A percentile compares a stretch with the other conserved stretches of the same genome.
These are phyloP conservation scores for Acheta domesticus DNA, from an alignment of 2,888 invertebrate genomes.

Conservation along the genomic window DNA sequence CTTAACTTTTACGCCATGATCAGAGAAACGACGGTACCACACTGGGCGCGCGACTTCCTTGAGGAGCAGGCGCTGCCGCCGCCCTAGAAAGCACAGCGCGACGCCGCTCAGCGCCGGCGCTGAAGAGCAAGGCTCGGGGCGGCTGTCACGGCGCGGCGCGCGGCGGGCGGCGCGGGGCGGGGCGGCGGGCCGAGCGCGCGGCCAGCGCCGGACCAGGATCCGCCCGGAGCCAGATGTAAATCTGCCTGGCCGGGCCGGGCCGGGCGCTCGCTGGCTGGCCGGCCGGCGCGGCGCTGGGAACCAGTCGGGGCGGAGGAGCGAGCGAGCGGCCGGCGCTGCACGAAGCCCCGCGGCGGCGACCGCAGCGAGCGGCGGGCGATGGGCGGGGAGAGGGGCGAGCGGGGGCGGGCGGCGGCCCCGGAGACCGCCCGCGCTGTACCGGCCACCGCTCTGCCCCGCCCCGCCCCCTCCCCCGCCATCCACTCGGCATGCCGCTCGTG, in stretches of 20 bases:
- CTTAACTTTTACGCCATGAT: too few species aligned
- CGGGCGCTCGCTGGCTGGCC: background rate
- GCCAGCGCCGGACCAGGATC: constrained; percentile 3
- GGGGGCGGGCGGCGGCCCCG: background rate
- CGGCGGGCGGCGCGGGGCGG: background rate
- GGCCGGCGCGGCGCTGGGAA: constrained; percentile 3
- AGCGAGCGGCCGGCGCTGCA: background rate
- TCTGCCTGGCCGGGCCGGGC: background rate
- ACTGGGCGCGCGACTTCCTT: too few species aligned
- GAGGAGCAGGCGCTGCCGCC: too few species aligned
- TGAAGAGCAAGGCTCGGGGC: too few species aligned
- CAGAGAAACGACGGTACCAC: too few species aligned
- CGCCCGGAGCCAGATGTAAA: constrained; percentile 18
- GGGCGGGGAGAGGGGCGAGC: background rate
- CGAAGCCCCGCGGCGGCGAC: background rate
- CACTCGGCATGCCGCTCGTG: background rate
- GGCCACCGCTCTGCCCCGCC: background rate
- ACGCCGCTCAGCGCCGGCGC: too few species aligned
- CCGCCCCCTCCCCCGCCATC: too few species aligned
- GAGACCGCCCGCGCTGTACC: background rate
- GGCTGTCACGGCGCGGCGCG: too few species aligned
- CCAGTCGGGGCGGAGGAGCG: background rate
- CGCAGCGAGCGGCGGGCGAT: background rate
- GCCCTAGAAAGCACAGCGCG: too few species aligned
- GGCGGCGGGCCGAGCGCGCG: background rate